Percentiles rank a stretch among this genome's conserved stretches.
These are phyloP conservation scores for Leistus spinibarbis DNA, from an alignment of 2,888 invertebrate genomes.

Conservation along the genomic window DNA sequence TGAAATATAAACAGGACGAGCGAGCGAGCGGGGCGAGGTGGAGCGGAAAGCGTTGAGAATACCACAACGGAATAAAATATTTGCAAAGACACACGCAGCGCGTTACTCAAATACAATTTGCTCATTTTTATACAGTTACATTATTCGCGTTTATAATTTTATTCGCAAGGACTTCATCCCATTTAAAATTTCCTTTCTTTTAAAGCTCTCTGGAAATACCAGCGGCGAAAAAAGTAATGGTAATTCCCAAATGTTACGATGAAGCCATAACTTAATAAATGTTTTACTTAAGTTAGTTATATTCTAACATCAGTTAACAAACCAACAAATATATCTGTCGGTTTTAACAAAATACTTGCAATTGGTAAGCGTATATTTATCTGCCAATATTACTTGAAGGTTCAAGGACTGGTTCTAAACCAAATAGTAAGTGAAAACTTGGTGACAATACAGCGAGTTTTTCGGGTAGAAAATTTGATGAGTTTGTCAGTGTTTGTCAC, in stretches of 20 bases:
- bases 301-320: no score
- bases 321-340: no score
- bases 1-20: conserved; percentile 4
- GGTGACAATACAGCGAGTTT: neutral
- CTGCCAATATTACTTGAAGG: neutral
- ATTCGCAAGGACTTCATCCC: neutral
- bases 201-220: neutral
- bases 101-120: neutral
- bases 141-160: neutral
- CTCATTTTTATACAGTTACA: neutral
- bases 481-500: conserved; percentile 14
- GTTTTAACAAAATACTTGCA: no score
- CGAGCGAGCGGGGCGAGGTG: no score
- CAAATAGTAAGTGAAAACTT: neutral
- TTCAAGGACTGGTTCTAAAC: neutral
- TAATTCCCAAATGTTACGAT: no score
- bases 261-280: no score
- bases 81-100: neutral
- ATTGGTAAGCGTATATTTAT: no score
- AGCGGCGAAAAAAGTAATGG: no score
- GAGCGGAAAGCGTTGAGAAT: neutral
- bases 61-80: conserved; percentile 10
- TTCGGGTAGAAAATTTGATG: conserved; percentile 23
- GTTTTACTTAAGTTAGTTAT: no score
- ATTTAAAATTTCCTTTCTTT: neutral